Evolutionary conservation across 2,797 vertebrate species (phyloP), one percentile per base, ranked within the genome.

Genomic region (Heliangelus exortis): DNA sequence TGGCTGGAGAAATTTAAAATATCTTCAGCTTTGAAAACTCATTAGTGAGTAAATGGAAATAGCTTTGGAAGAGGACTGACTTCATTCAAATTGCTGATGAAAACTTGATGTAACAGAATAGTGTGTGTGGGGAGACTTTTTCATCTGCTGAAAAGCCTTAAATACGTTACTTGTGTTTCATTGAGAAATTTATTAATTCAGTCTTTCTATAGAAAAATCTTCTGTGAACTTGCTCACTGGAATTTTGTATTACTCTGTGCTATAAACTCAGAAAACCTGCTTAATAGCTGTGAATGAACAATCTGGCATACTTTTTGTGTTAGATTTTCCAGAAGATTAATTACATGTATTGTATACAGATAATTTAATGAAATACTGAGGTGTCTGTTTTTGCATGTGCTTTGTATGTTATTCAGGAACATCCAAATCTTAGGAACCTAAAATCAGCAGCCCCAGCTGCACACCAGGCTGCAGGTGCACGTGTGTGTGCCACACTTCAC

Each of bases 401-500:
- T 92, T 90, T 92, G 74, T 93, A 47, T 93, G 53, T 89, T 95
- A 96, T 95, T 91, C 50, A 73, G 92, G 81, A 96, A 94, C 84
- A 82, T 23, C 89, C 71, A 89, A 93, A 92, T 94, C 68, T 91
- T 90, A 72, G 43, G 74, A 88, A 50, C 57, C 93, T 96, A 94
- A 92, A 95, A 95, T 95, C 95, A 95, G 95, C 84, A 53, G 71
- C 84, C 82, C 34, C 89, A 94, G 94, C 91, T 95, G 92, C 55
- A 68, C 4, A 1, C 43, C 34, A 26, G 73, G 83, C 92, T 95
- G 89, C 92, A 96, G 93, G 95, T 96, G 90, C 88, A 69, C 8
- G 25, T 90, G 86, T 87, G 69, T 65, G 18, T 77, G 92, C 91
- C 91, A 74, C 7, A 4, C 54, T 93, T 88, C 66, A 59, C 59